Evolutionary conservation across 2,797 vertebrate species (phyloP).

Genomic region (Yasuhikotakia modesta): DNA sequence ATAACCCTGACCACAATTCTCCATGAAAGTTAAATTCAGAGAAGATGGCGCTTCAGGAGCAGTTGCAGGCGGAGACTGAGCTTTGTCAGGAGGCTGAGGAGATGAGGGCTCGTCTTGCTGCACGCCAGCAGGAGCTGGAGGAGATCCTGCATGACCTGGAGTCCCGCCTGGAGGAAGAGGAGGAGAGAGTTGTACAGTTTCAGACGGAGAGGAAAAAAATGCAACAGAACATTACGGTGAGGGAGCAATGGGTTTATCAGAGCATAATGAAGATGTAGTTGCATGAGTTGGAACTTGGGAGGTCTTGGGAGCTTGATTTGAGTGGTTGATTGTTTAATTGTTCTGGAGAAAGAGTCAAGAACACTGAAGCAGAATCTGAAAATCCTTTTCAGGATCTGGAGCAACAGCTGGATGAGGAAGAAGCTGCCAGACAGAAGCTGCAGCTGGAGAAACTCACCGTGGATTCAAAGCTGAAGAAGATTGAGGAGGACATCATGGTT

Average conservation of each 20-base stretch:
- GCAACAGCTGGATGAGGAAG: slow-evolving; percentile 86
- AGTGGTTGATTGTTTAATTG: background rate
- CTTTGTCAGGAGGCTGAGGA: slow-evolving; percentile 95
- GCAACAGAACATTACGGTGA: slow-evolving; percentile 84
- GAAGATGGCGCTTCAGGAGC: slow-evolving; percentile 88
- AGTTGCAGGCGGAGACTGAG: slow-evolving; percentile 93
- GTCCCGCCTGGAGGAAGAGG: slow-evolving; percentile 93
- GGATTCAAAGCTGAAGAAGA: slow-evolving; percentile 86
- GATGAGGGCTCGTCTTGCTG: slow-evolving; percentile 91
- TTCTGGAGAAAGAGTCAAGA: background rate
- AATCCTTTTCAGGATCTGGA: slow-evolving; percentile 73
- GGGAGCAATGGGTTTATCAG: background rate
- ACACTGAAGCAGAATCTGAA: background rate
- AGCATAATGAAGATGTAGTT: background rate
- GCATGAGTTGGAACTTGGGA: background rate
- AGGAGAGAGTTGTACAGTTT: slow-evolving; percentile 77
- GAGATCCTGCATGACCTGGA: slow-evolving; percentile 95
- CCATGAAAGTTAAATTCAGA: slow-evolving; percentile 76
- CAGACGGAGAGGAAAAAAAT: slow-evolving; percentile 87
- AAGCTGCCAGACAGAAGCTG: slow-evolving; percentile 84
- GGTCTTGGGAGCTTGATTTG: background rate
- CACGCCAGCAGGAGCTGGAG: slow-evolving; percentile 92
- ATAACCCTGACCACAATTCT: background rate
- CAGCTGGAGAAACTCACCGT: slow-evolving; percentile 87
- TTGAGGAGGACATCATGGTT: slow-evolving; percentile 84